phyloP scores from a whole-genome alignment of 1,140 invertebrate species.

The Drosophila kikkawai region DNA sequence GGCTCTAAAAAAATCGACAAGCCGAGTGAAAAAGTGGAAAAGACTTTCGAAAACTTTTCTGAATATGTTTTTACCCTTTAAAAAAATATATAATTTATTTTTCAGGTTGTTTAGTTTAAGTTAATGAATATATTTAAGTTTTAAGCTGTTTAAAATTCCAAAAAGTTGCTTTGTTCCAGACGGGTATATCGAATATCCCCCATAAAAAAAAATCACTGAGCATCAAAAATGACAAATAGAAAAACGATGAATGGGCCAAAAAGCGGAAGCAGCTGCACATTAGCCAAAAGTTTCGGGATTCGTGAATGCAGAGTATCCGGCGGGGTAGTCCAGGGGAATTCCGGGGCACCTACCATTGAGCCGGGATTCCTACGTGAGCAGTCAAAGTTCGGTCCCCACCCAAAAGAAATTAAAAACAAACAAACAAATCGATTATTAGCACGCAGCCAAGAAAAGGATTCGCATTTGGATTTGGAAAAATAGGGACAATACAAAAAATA shows the following conservation, averaged over 20 bases:
- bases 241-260: slow-evolving; percentile 43
- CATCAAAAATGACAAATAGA: slow-evolving; percentile 52
- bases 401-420: slow-evolving; percentile 76
- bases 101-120: neutral
- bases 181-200: neutral
- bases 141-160: too few relatives aligned
- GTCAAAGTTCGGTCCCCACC: slow-evolving; percentile 35
- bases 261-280: slow-evolving; percentile 61
- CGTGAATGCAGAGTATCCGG: neutral
- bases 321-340: neutral
- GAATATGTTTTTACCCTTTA: neutral
- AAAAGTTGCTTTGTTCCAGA: too few relatives aligned
- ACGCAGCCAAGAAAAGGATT: slow-evolving; percentile 34
- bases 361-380: slow-evolving; percentile 52
- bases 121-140: neutral
- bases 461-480: slow-evolving; percentile 8
- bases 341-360: slow-evolving; percentile 2
- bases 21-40: neutral
- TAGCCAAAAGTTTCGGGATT: slow-evolving; percentile 23
- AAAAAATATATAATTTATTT: neutral
- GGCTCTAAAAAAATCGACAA: slow-evolving; percentile 4
- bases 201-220: neutral
- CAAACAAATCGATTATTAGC: slow-evolving; percentile 82
- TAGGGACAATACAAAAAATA: neutral
- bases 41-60: neutral